These are phyloP conservation scores for Cheirogaleus medius DNA, from an alignment of 2,113 vertebrate species.

Conservation along the genomic window DNA sequence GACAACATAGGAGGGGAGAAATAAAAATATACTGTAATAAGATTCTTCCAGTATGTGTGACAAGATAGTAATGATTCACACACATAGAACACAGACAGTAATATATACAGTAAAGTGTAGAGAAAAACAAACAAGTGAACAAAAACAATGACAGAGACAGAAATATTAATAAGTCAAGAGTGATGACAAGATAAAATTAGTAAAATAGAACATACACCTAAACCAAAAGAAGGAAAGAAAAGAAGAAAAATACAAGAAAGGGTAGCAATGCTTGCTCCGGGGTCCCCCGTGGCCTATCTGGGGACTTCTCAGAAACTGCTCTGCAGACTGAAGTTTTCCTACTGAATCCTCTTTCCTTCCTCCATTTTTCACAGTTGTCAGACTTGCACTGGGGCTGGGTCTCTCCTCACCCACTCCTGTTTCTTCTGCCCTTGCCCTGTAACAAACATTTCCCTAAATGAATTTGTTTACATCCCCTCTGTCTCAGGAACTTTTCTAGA, in stretches of 20 bases:
- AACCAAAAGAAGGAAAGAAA: background rate
- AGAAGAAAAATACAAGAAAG: background rate
- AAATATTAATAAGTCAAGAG: background rate
- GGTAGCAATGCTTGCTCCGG: background rate
- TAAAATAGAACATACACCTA: background rate
- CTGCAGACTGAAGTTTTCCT: background rate
- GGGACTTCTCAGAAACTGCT: background rate
- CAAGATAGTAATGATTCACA: background rate
- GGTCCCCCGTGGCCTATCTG: fast-evolving
- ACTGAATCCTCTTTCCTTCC: background rate
- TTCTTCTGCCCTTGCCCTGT: background rate
- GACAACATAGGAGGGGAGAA: background rate
- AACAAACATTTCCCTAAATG: background rate
- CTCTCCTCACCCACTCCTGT: background rate
- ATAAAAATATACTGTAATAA: background rate
- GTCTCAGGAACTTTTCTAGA: background rate
- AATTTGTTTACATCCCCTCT: background rate
- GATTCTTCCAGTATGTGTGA: background rate
- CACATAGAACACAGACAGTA: background rate
- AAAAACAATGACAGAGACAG: background rate
- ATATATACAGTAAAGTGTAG: background rate
- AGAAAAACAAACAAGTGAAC: background rate
- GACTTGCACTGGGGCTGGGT: too few relatives aligned
- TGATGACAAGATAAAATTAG: background rate
- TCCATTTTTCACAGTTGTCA: background rate